Evolutionary conservation across 2,113 vertebrate genomes (phyloP).

Genomic region (Pseudorasbora parva): DNA sequence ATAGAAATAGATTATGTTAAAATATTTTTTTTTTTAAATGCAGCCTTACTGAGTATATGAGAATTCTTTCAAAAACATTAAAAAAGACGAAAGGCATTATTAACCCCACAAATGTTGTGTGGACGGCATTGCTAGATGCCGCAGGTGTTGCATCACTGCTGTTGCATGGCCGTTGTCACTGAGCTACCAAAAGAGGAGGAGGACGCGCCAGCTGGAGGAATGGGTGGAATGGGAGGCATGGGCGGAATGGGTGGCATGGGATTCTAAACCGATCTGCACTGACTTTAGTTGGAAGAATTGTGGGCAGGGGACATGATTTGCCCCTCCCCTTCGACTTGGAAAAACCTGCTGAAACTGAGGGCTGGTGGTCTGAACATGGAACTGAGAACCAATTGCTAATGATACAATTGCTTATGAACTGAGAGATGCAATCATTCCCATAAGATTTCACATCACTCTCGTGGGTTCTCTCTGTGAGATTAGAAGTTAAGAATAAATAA

Average conservation of each 20-base stretch:
- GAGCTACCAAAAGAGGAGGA: conserved; percentile 97
- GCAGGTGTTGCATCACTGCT: conserved; percentile 95
- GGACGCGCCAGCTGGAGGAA: conserved; percentile 84
- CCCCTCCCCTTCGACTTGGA: conserved; percentile 45
- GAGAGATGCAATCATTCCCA: no score
- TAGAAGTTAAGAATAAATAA: no score
- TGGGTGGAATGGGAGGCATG: conserved; percentile 85
- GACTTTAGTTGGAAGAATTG: conserved; percentile 64
- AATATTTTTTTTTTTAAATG: no score
- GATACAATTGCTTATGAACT: no score
- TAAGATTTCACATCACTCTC: no score
- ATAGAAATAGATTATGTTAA: no score
- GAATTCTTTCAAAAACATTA: no score
- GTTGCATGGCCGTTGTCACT: conserved; percentile 92
- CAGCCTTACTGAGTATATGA: no score
- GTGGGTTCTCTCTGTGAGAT: no score
- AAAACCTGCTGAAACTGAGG: conserved; percentile 52
- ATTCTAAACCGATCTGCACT: conserved; percentile 78
- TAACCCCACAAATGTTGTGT: no score
- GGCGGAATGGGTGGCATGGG: conserved; percentile 90
- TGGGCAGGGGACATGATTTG: conserved; percentile 44
- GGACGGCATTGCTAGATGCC: conserved; percentile 95
- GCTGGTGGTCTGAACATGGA: conserved; percentile 54
- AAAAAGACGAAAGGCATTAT: no score
- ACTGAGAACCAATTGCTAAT: no score